A percentile compares a stretch with the other conserved stretches of the same genome.
These are phyloP conservation scores for Octopus sinensis DNA, from an alignment of 1,140 invertebrate species.

Conservation along the genomic window DNA sequence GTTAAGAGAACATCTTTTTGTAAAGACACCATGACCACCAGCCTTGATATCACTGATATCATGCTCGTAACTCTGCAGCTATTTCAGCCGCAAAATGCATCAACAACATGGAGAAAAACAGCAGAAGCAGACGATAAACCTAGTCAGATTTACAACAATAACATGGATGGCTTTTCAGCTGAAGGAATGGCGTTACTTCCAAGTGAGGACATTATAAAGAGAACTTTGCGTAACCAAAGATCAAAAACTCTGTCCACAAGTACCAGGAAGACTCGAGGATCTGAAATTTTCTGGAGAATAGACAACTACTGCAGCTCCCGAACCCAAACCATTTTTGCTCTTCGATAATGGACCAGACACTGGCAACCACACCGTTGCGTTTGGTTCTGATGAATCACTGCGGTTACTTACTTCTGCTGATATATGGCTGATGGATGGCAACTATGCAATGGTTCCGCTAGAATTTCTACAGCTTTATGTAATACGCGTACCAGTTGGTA, in stretches of 20 bases:
- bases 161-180: neutral
- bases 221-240: neutral
- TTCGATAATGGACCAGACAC: conserved; percentile 15
- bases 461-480: neutral
- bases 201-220: neutral
- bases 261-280: neutral
- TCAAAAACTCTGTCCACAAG: neutral
- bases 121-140: neutral
- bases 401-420: neutral
- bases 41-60: no score
- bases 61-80: neutral
- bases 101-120: neutral
- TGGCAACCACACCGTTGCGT: neutral
- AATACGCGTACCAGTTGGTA: conserved; percentile 8
- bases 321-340: conserved; percentile 14
- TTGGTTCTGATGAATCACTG: conserved; percentile 14
- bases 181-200: neutral
- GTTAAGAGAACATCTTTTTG: no score
- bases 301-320: conserved; percentile 17
- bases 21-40: no score
- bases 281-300: neutral
- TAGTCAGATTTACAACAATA: neutral
- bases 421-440: neutral
- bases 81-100: neutral
- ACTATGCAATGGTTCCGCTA: neutral